Evolutionary conservation across 2,113 vertebrate genomes (phyloP), one percentile per base, ranked within the genome.

Genomic region (Aviceda subcristata): DNA sequence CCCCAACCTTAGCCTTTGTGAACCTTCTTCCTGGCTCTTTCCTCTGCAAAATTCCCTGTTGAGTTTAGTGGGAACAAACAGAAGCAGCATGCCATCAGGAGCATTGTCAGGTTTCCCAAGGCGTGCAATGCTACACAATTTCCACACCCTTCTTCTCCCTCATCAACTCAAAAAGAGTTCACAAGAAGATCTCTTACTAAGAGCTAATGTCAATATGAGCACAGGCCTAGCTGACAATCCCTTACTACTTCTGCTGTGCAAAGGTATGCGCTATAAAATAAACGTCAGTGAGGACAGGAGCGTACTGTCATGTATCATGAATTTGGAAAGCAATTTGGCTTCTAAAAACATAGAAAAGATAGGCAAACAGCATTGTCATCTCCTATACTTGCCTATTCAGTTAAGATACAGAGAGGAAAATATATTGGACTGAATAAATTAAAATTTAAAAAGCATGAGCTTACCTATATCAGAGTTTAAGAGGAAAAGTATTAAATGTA

Each of bases 401-500:
- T 89, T 66, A 63, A 83, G 38, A 63, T 69, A 91, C 13, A 29
- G 36, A 88, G 32, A 87, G 22, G 26, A 94, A 93, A 93, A 83
- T 80, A 76, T 53, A 96, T 80, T 74, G 64, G 87, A 89, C 74
- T 45, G 51, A 69, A 92, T 30, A 45, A 90, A 62, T 56, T 38
- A 68, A 82, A 81, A 76, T 22, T n/a, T 8, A 8, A 80, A 60
- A 86, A 74, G 71, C 46, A 50, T 51, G 60, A 96, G 64, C 80
- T 86, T 86, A 81, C 50, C 19, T 93, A 62, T 86, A 69, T 64
- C n/a, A 85, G 92, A 89, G 80, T 90, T 95, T 91, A 91, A 55
- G 71, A 92, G 80, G 95, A 97, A 96, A 95, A 95, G 85, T 86
- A 92, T 94, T 92, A 96, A 62, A 90, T 94, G 94, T 92, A 88